These are phyloP conservation scores for Pomacea maculata DNA, from an alignment of 1,140 invertebrate genomes.

Conservation along the genomic window DNA sequence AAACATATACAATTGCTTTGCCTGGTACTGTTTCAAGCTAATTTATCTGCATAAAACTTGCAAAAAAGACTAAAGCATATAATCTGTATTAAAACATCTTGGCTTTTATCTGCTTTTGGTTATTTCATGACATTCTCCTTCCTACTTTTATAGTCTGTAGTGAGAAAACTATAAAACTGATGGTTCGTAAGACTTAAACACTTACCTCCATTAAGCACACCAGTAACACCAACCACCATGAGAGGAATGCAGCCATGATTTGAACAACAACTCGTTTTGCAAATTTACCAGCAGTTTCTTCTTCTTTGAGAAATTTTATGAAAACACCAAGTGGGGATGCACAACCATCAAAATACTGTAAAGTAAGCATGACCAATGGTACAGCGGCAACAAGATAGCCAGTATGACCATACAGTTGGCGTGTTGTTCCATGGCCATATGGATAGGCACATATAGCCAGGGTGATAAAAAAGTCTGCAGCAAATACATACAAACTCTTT, in stretches of 20 bases:
- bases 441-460: slow-evolving; percentile 33
- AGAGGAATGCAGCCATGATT: slow-evolving; percentile 27
- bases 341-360: slow-evolving; percentile 22
- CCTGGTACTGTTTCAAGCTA: too few species aligned
- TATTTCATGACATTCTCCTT: background rate
- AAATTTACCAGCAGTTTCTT: slow-evolving; percentile 17
- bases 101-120: too few species aligned
- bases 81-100: too few species aligned
- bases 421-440: slow-evolving; percentile 31
- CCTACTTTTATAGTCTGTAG: background rate
- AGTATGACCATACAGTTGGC: slow-evolving; percentile 24
- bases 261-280: slow-evolving; percentile 28
- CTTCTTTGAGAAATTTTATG: slow-evolving; percentile 22
- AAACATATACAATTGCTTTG: background rate
- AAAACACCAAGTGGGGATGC: slow-evolving; percentile 32
- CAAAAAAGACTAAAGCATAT: too few species aligned
- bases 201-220: slow-evolving; percentile 34
- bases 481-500: slow-evolving; percentile 20
- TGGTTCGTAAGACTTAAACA: background rate
- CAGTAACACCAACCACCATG: slow-evolving; percentile 29
- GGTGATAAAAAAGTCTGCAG: slow-evolving; percentile 34
- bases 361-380: slow-evolving; percentile 27
- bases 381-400: slow-evolving; percentile 33
- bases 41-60: too few species aligned
- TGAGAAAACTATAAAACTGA: background rate